Base-by-base conservation (phyloP, 2,888 invertebrate species). In the Netelia virgata region DNA sequence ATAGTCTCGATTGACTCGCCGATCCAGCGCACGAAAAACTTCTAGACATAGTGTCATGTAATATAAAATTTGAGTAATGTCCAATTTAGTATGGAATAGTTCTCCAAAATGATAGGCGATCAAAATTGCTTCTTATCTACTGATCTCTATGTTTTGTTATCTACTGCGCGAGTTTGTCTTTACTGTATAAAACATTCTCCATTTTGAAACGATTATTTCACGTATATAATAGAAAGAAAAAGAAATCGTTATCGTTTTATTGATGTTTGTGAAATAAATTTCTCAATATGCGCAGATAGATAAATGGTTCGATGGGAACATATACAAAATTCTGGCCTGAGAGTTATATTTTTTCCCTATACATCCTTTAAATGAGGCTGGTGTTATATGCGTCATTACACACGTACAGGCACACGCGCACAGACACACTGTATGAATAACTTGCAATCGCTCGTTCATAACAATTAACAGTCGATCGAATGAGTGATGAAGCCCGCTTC, bases 401-500 rank as follows among this genome's bases (percentile, higher is more conserved):
- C 41, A 18, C 23, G 20, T 69, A 69, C 59, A 66, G 41, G 28
- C 41, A 53, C 43, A 41, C 41, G 23, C 61, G 23, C 75, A 18
- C 23, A 55, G 43, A 23, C 63, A 55, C 57, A 59, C 50, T 80
- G 77, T 75, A 55, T 70, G 80, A 59, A 76, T 82, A 76, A 80
- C 85, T 85, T 83, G 82, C 88, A 86, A 84, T 89, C 88, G 87
- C 87, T 87, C 88, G 86, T 87, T 74, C 83, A 86, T 83, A 89
- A 89, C 86, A 87, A 88, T 89, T 88, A 90, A 90, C 88, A 88
- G 87, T 89, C 86, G 87, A 89, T 88, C 87, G 79, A 89, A 88
- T 86, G 85, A 90, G 88, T 85, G 89, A 90, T 89, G 90, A 90
- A 91, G 90, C 90, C 91, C 88, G 89, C 90, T 91, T 91, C 91